Evolutionary conservation across 2,113 vertebrate genomes (phyloP), one percentile per base, ranked within the genome.

Genomic region (Xiphophorus maculatus): DNA sequence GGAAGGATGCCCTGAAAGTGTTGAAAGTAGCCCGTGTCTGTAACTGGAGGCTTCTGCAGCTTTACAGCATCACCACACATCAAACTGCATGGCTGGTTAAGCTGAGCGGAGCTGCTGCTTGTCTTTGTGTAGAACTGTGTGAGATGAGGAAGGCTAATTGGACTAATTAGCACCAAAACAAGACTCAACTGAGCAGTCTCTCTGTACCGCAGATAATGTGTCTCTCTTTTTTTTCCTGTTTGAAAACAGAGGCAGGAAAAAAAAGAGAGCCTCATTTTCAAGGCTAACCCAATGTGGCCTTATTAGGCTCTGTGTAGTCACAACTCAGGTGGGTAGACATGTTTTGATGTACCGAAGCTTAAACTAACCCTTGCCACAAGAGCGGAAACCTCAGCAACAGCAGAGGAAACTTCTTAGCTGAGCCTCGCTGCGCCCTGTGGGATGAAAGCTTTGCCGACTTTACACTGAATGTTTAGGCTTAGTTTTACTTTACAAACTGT

Each of bases 141-240:
- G 80, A 87, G 88, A 89, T 69, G 73, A 37, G 75, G 89, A 83
- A 84, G 83, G 80, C 79, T 90, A 93, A 93, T 93, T 92, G 88
- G 90, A 83, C 90, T 90, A 92, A 92, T 92, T 92, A 91, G 82
- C 74, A 77, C 70, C 80, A 86, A 90, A 89, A 88, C 79, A 88
- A 83, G 84, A 76, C 79, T 82, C 81, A 77, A 82, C 83, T 64
- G 80, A 89, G 77, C 78, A 71, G 63, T 79, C 73, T 88, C 79
- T 88, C 84, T 80, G 77, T 80, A 73, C 76, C 88, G 71, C 86
- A 90, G 82, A 88, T 88, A 84, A 84, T 88, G 86, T 64, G 67
- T 72, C 73, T 81, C 75, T 74, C 74, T 84, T 71, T 74, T 84
- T 71, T 33, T 32, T 22, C 29, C 30, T 42, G 37, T 67, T 67